Conservation (phyloP, 2,113 vertebrate genomes). For the human region DNA sequence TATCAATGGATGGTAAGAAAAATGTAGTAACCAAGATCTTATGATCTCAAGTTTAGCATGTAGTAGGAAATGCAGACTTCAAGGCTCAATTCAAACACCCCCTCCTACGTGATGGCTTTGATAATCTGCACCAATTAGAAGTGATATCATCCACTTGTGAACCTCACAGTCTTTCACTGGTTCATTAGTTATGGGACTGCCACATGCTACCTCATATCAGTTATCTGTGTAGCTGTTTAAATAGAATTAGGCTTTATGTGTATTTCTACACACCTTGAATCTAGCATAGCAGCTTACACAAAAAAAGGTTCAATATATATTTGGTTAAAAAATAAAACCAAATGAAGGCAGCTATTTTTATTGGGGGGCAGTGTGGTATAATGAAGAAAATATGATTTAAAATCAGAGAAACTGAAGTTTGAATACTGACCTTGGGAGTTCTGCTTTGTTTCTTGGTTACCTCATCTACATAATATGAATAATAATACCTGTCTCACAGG, state of each 20-base stretch:
- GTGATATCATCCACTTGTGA: neutral
- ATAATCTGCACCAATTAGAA: neutral
- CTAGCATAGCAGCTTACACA: neutral
- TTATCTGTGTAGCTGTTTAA: neutral
- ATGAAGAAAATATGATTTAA: neutral
- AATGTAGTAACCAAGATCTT: neutral
- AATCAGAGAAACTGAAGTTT: conserved; percentile 3
- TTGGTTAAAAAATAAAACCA: conserved; percentile 31
- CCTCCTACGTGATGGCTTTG: neutral
- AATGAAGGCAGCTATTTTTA: neutral
- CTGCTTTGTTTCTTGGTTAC: neutral
- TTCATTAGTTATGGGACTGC: neutral
- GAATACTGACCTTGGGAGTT: neutral
- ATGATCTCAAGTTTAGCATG: neutral
- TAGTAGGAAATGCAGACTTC: neutral
- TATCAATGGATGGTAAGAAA: neutral
- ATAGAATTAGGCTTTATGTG: neutral
- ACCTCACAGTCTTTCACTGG: neutral
- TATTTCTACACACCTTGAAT: neutral
- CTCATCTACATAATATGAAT: neutral
- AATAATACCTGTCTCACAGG: neutral
- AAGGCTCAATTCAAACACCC: neutral
- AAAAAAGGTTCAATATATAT: neutral
- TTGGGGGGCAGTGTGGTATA: neutral
- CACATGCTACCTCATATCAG: neutral